phyloP scores from a whole-genome alignment of 2,113 vertebrate species.

The Syrrhaptes paradoxus region DNA sequence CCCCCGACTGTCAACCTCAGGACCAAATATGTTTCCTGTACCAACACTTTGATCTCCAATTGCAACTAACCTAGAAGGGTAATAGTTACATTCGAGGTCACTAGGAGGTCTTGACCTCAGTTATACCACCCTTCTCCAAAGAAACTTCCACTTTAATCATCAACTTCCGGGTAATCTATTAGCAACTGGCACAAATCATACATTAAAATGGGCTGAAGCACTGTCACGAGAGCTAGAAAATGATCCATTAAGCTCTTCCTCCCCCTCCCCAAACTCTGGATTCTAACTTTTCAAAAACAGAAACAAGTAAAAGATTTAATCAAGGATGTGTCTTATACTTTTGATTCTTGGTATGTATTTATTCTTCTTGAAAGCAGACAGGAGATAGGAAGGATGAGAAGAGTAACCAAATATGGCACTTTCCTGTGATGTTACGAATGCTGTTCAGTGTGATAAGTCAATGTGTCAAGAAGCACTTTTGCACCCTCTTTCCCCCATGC shows the following conservation, averaged over 20 bases:
- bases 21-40: conserved; percentile 59
- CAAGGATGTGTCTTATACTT: background rate
- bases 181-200: conserved; percentile 47
- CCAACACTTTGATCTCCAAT: conserved; percentile 70
- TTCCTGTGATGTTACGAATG: background rate
- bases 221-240: background rate
- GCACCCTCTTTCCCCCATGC: background rate
- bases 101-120: conserved; percentile 56
- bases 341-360: background rate
- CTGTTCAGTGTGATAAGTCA: background rate
- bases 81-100: conserved; percentile 70
- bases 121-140: conserved; percentile 57
- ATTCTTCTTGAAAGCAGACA: background rate
- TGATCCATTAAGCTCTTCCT: background rate
- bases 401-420: background rate
- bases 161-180: conserved; percentile 54
- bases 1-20: conserved; percentile 32
- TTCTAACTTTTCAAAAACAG: background rate
- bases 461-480: background rate
- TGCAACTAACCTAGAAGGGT: conserved; percentile 65
- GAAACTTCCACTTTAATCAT: conserved; percentile 64
- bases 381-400: background rate
- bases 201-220: background rate
- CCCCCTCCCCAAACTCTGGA: background rate
- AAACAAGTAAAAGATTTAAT: background rate